Evolutionary conservation across 2,113 vertebrate species (phyloP).

Genomic region (Callospermophilus lateralis): DNA sequence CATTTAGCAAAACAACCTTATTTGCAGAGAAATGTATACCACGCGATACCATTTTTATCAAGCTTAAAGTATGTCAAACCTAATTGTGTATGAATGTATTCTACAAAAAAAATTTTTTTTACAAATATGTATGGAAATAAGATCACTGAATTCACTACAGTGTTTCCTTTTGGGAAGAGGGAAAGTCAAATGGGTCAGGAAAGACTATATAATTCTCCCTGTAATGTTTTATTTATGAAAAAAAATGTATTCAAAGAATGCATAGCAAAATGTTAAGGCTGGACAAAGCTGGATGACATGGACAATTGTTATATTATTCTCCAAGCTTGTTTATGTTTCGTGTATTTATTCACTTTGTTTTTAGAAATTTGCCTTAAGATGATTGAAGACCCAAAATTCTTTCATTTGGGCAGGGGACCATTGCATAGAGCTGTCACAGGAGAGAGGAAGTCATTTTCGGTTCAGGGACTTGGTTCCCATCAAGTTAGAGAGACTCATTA

Average conservation of each 20-base stretch:
- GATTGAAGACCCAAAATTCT: background rate
- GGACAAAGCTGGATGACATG: background rate
- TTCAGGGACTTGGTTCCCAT: background rate
- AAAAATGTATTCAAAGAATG: conserved; percentile 18
- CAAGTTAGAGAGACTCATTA: conserved; percentile 17
- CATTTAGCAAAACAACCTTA: conserved; percentile 33
- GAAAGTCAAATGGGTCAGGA: background rate
- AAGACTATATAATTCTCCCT: background rate
- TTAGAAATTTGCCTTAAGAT: conserved; percentile 51
- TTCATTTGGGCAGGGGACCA: background rate
- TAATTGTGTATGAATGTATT: background rate
- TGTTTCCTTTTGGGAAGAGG: background rate
- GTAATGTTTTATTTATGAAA: conserved; percentile 62
- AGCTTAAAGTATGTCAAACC: conserved; percentile 7
- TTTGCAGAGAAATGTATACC: background rate
- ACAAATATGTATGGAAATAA: conserved; percentile 42
- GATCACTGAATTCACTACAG: background rate
- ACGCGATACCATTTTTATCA: background rate
- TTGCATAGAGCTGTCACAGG: background rate
- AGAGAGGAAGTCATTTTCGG: background rate
- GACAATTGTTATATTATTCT: background rate
- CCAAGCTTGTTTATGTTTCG: background rate
- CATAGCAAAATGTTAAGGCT: conserved; percentile 5
- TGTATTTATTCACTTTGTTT: background rate
- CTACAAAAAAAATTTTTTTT: background rate